These are phyloP conservation scores for Tenthredo distinguenda DNA, from an alignment of 2,888 invertebrate genomes.

Conservation along the genomic window DNA sequence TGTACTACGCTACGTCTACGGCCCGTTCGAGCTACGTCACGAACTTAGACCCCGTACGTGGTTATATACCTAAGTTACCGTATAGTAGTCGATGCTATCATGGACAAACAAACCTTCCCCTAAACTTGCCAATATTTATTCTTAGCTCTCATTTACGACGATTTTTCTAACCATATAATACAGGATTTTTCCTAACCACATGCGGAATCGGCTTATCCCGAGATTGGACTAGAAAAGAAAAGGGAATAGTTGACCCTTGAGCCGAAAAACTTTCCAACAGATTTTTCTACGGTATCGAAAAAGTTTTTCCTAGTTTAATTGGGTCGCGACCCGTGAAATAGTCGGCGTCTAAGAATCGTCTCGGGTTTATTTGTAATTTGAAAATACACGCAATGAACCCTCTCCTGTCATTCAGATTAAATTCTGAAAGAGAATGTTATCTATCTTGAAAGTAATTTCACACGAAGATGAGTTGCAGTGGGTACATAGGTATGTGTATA, in stretches of 20 bases:
- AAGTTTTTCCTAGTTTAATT: slow-evolving; percentile 29
- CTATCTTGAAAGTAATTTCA: slow-evolving; percentile 1
- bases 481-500: neutral
- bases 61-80: slow-evolving; percentile 13
- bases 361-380: neutral
- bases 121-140: neutral
- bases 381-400: neutral
- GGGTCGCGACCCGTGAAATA: neutral
- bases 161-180: neutral
- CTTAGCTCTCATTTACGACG: neutral
- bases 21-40: slow-evolving; percentile 37
- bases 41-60: slow-evolving; percentile 24
- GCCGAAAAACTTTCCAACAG: neutral
- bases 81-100: slow-evolving; percentile 9
- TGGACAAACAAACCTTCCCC: neutral
- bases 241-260: neutral
- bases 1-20: slow-evolving; percentile 64
- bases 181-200: neutral
- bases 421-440: neutral
- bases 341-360: neutral
- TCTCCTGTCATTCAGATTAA: neutral
- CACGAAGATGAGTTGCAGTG: slow-evolving; percentile 27
- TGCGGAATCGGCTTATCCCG: neutral
- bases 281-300: neutral
- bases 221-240: neutral